A percentile compares a stretch with the other conserved stretches of the same genome.
These are phyloP conservation scores for Chloropsis hardwickii DNA, from an alignment of 2,113 vertebrate genomes.

Conservation along the genomic window DNA sequence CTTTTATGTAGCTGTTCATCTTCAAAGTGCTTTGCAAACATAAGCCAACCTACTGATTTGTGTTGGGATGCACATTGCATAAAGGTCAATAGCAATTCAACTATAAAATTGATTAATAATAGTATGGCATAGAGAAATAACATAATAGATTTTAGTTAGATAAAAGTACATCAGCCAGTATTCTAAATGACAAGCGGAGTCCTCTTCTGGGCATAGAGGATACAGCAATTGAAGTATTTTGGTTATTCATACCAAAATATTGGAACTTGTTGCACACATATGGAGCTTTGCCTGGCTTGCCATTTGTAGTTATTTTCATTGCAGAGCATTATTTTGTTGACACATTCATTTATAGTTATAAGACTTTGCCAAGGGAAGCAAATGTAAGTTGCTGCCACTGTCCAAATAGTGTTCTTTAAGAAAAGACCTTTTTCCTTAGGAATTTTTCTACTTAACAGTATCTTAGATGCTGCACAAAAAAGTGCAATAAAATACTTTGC, in stretches of 20 bases:
- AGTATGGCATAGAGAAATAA: constrained; percentile 21
- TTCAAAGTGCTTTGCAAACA: constrained; percentile 36
- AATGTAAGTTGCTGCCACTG: not conserved
- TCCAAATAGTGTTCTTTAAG: not conserved
- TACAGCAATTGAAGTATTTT: constrained; percentile 12
- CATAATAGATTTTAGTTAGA: constrained; percentile 12
- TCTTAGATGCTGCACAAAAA: not conserved
- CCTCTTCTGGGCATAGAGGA: constrained; percentile 53
- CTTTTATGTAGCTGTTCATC: constrained; percentile 45
- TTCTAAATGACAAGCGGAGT: constrained; percentile 42
- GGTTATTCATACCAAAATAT: not conserved
- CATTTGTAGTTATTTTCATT: not conserved
- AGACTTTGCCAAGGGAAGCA: not conserved
- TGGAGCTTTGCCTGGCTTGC: not conserved
- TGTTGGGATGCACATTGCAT: constrained; percentile 18
- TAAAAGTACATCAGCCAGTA: not conserved
- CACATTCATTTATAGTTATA: not conserved
- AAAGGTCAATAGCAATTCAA: constrained; percentile 52
- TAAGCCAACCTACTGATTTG: constrained; percentile 36
- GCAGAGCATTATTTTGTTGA: not conserved
- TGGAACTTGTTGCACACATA: not conserved
- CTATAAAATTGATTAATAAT: constrained; percentile 54
- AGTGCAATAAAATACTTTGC: not conserved
- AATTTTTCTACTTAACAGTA: not conserved
- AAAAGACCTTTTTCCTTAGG: not conserved